Evolutionary conservation across 2,113 vertebrate species (phyloP), one percentile per base, ranked within the genome.

Genomic region (Motacilla tschutschensis): DNA sequence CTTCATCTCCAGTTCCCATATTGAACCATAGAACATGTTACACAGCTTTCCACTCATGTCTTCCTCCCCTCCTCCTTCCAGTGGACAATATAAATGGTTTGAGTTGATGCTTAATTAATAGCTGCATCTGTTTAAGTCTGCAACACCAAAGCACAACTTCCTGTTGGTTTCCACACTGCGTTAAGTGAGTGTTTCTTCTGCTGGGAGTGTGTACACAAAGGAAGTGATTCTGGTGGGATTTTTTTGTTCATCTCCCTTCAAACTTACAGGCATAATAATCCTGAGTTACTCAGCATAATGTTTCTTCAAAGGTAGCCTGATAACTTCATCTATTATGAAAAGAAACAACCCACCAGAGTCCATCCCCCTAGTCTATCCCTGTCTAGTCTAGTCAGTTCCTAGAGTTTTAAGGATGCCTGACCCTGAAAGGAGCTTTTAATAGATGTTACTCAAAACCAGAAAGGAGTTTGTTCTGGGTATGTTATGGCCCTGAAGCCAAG

Each of bases 51-150:
- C 5, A 22, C 36, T 17, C 71, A 75, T 55, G 43, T 26, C 3
- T 25, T 17, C 28, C 9, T 62, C 17, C 8, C 8, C 5, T 62
- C n/a, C 38, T 87, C 19, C 60, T 31, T 6, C 7, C 17, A 78
- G 57, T 62, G 71, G 21, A 50, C 46, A 69, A 50, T 74, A 73
- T 54, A 76, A 84, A 57, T 77, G 69, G 54, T 82, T 76, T 85
- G 35, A 76, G 14, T 64, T 79, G 59, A 41, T 64, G 18, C 22
- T 83, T 91, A 80, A 74, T 93, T 87, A 80, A 54, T 77, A 86
- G 44, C 44, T 78, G 24, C 31, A 17, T 84, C n/a, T 91, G 47
- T 72, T 89, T 79, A 54, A 69, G 36, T 38, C 20, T 67, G 57
- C 33, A 85, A 48, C 9, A 57, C 47, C 53, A 46, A 64, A 78